These are phyloP conservation scores for Coenobita brevimanus DNA, from an alignment of 1,140 invertebrate genomes.

Conservation along the genomic window DNA sequence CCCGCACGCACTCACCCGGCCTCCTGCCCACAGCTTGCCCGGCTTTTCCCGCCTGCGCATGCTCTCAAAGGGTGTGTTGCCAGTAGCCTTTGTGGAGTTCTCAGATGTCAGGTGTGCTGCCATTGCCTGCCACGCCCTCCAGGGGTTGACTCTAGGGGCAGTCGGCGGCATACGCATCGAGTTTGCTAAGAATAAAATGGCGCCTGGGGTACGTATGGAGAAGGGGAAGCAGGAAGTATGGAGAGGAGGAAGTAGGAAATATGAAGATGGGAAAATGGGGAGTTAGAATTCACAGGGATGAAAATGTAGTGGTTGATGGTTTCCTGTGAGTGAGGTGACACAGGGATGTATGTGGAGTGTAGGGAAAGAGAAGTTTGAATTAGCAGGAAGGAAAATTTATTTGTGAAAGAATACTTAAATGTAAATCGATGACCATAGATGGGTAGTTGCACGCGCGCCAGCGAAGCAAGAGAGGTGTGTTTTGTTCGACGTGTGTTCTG, in stretches of 20 bases:
- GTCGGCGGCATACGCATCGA: slow-evolving; percentile 97
- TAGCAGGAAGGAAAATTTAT: no score
- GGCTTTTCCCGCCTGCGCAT: slow-evolving; percentile 97
- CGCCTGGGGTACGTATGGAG: slow-evolving; percentile 49
- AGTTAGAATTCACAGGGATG: no score
- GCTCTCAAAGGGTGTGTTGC: slow-evolving; percentile 93
- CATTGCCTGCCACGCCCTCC: slow-evolving; percentile 91
- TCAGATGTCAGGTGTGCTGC: slow-evolving; percentile 91
- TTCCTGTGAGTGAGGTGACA: no score
- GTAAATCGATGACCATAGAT: no score
- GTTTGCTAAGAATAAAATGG: slow-evolving; percentile 98
- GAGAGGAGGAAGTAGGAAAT: neutral
- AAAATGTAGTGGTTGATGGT: no score
- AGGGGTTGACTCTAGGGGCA: slow-evolving; percentile 95
- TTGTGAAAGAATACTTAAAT: no score
- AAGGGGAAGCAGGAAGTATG: neutral
- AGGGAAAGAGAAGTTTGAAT: no score
- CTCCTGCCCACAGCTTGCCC: slow-evolving; percentile 85
- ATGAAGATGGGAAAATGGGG: no score
- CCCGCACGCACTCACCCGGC: slow-evolving; percentile 24
- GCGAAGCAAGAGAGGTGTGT: no score
- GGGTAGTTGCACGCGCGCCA: no score
- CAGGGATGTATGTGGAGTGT: no score
- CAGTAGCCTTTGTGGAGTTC: slow-evolving; percentile 98
- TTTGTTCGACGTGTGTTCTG: no score